Conservation (phyloP, 2,797 vertebrate genomes). For the Hipposideros larvatus region DNA sequence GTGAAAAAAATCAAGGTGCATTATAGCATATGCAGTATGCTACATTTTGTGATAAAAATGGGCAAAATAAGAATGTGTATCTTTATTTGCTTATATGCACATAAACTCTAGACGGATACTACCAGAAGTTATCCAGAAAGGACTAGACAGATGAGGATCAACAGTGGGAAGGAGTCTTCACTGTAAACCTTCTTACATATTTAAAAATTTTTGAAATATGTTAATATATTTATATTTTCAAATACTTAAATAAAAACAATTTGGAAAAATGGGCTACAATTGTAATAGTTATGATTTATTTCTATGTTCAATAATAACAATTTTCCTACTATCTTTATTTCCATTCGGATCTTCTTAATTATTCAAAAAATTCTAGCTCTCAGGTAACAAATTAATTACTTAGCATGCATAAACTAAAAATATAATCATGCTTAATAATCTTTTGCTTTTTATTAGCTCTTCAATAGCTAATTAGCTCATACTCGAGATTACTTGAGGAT, state of each 20-base stretch:
- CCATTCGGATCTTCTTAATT: not conserved
- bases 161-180: not conserved
- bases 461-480: not conserved
- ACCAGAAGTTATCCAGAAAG: not conserved
- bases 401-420: not conserved
- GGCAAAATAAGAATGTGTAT: not conserved
- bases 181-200: not conserved
- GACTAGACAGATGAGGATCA: not conserved
- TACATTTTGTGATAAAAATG: not conserved
- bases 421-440: not conserved
- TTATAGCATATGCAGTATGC: not conserved
- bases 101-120: not conserved
- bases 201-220: not conserved
- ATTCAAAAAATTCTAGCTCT: slow-evolving; percentile 16
- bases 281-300: not conserved
- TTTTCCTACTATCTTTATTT: not conserved
- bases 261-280: not conserved
- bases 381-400: not conserved
- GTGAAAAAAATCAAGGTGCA: not conserved
- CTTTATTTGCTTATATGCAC: not conserved
- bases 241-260: slow-evolving; percentile 33
- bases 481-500: not conserved
- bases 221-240: not conserved
- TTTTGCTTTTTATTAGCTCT: not conserved
- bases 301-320: not conserved